A percentile compares a stretch with the other conserved stretches of the same genome.
Evolutionary conservation across 2,113 vertebrate genomes (phyloP).

Genomic region (Hassar affinis): DNA sequence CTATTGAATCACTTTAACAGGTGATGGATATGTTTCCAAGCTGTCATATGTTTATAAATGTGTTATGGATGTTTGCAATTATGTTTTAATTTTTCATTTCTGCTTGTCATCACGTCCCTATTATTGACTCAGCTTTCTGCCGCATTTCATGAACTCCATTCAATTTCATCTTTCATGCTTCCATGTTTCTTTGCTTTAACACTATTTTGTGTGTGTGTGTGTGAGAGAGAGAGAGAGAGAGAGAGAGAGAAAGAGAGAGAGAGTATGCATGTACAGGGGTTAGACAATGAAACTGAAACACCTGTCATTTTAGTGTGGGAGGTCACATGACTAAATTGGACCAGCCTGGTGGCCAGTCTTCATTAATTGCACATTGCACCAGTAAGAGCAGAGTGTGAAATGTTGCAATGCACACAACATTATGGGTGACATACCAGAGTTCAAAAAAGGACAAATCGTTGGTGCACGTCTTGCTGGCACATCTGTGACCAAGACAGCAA

Average conservation of each 20-base stretch:
- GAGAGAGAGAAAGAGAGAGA: background rate
- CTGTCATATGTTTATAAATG: background rate
- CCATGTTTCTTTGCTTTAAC: slow-evolving; percentile 3
- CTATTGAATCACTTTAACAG: background rate
- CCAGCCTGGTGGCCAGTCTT: too few species aligned
- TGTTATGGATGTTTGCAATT: background rate
- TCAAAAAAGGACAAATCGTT: too few species aligned
- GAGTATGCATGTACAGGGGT: too few species aligned
- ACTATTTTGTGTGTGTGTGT: background rate
- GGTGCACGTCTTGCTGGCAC: too few species aligned
- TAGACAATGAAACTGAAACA: too few species aligned
- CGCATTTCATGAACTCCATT: background rate
- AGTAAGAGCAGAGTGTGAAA: too few species aligned
- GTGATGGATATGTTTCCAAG: background rate
- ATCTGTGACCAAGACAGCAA: too few species aligned
- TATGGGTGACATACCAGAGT: too few species aligned
- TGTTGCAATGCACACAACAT: too few species aligned
- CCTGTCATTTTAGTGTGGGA: too few species aligned
- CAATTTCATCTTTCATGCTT: slow-evolving; percentile 6
- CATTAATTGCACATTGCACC: too few species aligned
- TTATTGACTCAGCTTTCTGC: slow-evolving; percentile 7
- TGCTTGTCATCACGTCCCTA: slow-evolving; percentile 13
- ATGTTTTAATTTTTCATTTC: background rate
- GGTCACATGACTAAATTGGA: too few species aligned
- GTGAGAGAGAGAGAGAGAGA: background rate